These are phyloP conservation scores for Parus major DNA, from an alignment of 2,113 vertebrate genomes.

Conservation along the genomic window DNA sequence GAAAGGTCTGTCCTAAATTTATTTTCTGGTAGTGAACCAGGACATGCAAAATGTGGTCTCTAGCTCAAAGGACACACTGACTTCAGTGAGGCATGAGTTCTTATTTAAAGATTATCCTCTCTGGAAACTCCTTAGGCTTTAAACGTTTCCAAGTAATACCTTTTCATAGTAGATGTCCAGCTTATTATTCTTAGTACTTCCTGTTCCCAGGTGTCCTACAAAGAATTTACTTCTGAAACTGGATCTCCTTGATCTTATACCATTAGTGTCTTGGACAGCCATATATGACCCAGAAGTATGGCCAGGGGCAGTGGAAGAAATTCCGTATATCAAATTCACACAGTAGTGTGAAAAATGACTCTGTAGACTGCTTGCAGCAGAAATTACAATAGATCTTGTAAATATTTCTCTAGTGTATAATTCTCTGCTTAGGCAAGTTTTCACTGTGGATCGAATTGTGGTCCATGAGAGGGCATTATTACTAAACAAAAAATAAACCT, in stretches of 20 bases:
- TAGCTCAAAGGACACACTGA: neutral
- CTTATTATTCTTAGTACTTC: neutral
- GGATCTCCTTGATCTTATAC: neutral
- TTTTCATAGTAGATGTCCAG: neutral
- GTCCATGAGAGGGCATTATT: slow-evolving; percentile 52
- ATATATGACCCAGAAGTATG: slow-evolving; percentile 7
- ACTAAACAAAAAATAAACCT: slow-evolving; percentile 57
- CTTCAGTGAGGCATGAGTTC: neutral
- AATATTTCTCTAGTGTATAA: slow-evolving; percentile 76
- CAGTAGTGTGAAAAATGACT: slow-evolving; percentile 31
- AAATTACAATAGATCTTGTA: slow-evolving; percentile 73
- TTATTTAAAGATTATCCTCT: neutral
- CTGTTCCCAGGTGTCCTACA: neutral
- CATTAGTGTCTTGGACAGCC: neutral
- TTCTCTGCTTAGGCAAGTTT: slow-evolving; percentile 72
- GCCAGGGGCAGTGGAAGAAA: neutral
- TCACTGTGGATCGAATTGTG: slow-evolving; percentile 70
- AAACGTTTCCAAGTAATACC: neutral
- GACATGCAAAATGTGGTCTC: neutral
- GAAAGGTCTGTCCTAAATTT: neutral
- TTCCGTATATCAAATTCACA: neutral
- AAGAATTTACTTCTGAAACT: neutral
- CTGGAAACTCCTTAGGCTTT: neutral
- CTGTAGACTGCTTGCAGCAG: slow-evolving; percentile 29
- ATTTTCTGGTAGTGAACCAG: neutral